Evolutionary conservation across 1,140 invertebrate species (phyloP), one percentile per base, ranked within the genome.

Genomic region (Hypothenemus hampei): DNA sequence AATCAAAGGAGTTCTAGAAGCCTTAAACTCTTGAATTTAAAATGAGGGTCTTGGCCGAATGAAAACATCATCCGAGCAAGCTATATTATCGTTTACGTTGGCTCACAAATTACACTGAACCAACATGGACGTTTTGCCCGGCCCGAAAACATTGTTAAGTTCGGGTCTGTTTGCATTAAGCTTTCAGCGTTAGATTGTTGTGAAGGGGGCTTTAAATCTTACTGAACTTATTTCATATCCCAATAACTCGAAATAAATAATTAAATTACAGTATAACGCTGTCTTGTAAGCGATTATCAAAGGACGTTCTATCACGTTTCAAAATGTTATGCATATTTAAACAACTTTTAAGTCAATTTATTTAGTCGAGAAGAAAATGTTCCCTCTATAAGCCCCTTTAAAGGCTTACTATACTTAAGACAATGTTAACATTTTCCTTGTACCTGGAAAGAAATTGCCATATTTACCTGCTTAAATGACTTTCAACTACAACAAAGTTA

Each of bases 61-160:
- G 50, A 43, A 53, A 53, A 53, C 50, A 53, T 53, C 39, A 53
- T 53, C 40, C 50, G 41, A 53, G 41, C 35, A 49, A 53, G 39
- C 40, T 44, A 53, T 53, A 53, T 53, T 53, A 53, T 52, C 50
- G 50, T n/a, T 53, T 16, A 35, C 22, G 39, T 26, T 35, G 39
- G 24, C 49, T 44, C 23, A 24, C 40, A 53, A 53, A 43, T 53
- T 53, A 53, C 26, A 44, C 39, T 53, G 29, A 53, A 53, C 37
- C 16, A 44, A 53, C 50, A 53, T 41, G 26, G 40, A 44, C 20
- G 47, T 19, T n/a, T n/a, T 22, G 21, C 39, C 7, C 23, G 13
- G 24, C 23, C 49, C 49, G 37, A 21, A 36, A 36, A 48, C 45
- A 48, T 48, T 48, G 45, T 45, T 45, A 48, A 48, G 31, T 48